Evolutionary conservation across 2,113 vertebrate genomes (phyloP), one percentile per base, ranked within the genome.

Genomic region (Propithecus coquereli): DNA sequence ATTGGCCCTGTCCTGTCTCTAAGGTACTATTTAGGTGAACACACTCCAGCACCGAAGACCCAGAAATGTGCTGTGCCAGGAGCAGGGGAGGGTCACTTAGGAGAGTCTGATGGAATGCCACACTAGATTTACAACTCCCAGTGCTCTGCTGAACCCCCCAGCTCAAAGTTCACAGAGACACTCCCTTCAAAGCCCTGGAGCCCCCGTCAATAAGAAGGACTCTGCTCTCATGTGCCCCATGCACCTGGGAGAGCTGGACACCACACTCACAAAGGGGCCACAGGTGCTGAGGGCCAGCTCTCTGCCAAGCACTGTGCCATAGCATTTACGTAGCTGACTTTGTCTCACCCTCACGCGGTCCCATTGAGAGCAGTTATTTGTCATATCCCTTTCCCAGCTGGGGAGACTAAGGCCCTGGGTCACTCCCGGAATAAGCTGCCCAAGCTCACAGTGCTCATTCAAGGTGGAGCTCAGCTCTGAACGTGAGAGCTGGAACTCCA

Each of bases 261-360:
- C 57, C n/a, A 3, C 3, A 66, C 22, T 32, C 17, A 37, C 1
- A 14, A 25, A 25, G 0, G 1, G 22, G 52, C 16, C 20, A n/a
- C 11, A 20, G 30, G 34, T 8, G 6, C 40, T 11, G 43, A 20
- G 4, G 34, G 32, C 52, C 57, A 17, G 10, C 8, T 43, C 32
- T 34, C 23, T 73, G 37, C 18, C 50, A 34, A 37, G 57, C 5
- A 32, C 59, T 22, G 34, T 34, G 59, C 17, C 45, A 5, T 20
- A 23, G 18, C 18, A 34, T 87, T 54, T 45, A 43, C 12, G 12
- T 32, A 32, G 47, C 45, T 8, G 40, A 80, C 52, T 61, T 59
- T 14, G 43, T 66, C 30, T 61, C 45, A 54, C 17, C 22, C 5
- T 63, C 43, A 34, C 30, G 22, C 0, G 8, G 59, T 13, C 8